Evolutionary conservation across 2,797 vertebrate species (phyloP), one percentile per base, ranked within the genome.

Genomic region (Babyrousa celebensis): DNA sequence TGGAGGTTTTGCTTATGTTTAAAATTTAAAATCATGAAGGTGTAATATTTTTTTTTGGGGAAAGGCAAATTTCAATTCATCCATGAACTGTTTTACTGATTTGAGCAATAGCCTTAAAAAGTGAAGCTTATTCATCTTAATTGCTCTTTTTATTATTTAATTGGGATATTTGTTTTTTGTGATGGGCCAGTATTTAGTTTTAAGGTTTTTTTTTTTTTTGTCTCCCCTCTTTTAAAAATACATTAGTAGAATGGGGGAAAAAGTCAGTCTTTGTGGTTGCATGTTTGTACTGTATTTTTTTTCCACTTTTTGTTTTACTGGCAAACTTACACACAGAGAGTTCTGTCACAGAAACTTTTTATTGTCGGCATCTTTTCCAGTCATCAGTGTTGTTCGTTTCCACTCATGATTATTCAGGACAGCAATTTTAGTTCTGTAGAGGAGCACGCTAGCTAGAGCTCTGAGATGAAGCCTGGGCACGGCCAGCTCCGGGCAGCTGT

Each of bases 51-150:
- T 65, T 75, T n/a, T 96, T 89, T 91, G 3, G 54, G 15, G 40
- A 89, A 85, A 16, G 23, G 78, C 18, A 95, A 48, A 89, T 14
- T 71, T 92, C 85, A 40, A 89, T 68, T 88, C 6, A 23, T 58
- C 18, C 0, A 9, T 67, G 40, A 67, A n/a, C 54, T 85, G 32
- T 23, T 82, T 89, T 94, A 23, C 48, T 48, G 36, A 86, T 36
- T 65, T 72, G 56, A 85, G 11, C 68, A 29, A 71, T 40, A 88
- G 18, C 58, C 71, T 85, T 78, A 56, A n/a, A 85, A 88, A 82
- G n/a, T 62, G 56, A 78, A 25, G 1, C 43, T 79, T 63, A 48
- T 75, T 60, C 27, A 48, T 32, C 70, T 63, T 88, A 72, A 84
- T 70, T 65, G 52, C 71, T 70, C 32, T 70, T 85, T 40, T 67